Percentiles rank a stretch among this genome's conserved stretches.
These are phyloP conservation scores for Sinosuthora webbiana DNA, from an alignment of 2,113 vertebrate genomes.

Conservation along the genomic window DNA sequence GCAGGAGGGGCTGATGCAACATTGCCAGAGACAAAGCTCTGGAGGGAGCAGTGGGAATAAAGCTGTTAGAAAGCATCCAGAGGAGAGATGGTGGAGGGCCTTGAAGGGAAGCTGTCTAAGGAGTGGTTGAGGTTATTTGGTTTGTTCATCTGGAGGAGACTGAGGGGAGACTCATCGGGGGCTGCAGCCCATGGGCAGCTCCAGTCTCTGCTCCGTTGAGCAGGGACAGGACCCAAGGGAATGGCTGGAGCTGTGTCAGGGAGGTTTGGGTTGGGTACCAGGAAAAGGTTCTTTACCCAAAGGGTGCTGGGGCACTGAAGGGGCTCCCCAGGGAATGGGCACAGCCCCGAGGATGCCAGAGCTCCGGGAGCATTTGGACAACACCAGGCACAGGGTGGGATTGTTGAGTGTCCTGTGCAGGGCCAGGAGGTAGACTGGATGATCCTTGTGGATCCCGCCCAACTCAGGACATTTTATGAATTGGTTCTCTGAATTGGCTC, in stretches of 20 bases:
- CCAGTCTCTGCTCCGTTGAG: background rate
- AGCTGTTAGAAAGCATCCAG: background rate
- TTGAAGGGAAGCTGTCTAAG: background rate
- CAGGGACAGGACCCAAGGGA: background rate
- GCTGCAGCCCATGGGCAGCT: background rate
- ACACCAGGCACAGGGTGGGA: background rate
- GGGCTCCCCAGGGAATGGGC: background rate
- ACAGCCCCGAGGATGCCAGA: fast-evolving
- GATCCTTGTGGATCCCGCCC: background rate
- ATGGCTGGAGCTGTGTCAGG: background rate
- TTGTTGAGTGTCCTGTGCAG: background rate
- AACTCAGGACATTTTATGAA: background rate
- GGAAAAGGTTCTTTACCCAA: background rate
- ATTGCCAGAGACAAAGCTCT: background rate
- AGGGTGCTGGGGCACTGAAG: background rate
- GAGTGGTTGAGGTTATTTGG: background rate
- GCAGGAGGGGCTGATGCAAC: background rate
- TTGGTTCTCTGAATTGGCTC: background rate
- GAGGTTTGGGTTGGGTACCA: background rate
- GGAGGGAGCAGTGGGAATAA: background rate
- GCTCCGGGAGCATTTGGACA: background rate
- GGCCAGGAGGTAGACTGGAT: background rate
- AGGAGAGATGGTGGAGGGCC: background rate
- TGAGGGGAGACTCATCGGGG: fast-evolving
- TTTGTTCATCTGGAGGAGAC: background rate